phyloP scores from a whole-genome alignment of 2,888 invertebrate genomes.

The Resseliella maxima region DNA sequence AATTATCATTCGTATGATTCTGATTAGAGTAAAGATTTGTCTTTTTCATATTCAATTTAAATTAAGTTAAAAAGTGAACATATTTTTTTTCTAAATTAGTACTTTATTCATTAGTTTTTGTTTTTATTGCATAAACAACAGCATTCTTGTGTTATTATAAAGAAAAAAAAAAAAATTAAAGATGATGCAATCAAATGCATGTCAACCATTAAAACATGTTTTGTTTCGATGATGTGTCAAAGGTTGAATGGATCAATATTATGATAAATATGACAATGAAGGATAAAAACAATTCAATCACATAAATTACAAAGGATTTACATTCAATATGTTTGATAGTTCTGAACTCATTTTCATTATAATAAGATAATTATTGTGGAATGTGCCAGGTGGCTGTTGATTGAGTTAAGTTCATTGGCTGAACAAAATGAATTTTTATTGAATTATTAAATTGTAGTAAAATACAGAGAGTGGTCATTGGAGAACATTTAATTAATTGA shows the following conservation, averaged over 20 bases:
- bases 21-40: too few species aligned
- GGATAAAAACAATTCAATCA: not conserved
- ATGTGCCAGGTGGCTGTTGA: not conserved
- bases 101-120: not conserved
- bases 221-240: not conserved
- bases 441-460: not conserved
- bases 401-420: not conserved
- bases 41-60: not conserved
- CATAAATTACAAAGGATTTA: too few species aligned
- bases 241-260: not conserved
- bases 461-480: not conserved
- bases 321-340: too few species aligned
- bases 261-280: not conserved
- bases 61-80: too few species aligned
- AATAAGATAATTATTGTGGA: not conserved
- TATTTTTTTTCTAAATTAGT: not conserved
- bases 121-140: not conserved
- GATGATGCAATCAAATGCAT: not conserved
- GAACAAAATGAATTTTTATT: not conserved
- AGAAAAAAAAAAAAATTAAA: not conserved
- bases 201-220: not conserved
- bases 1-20: too few species aligned
- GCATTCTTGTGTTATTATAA: not conserved
- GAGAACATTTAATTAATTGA: not conserved
- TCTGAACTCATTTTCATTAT: too few species aligned